These are phyloP conservation scores for Argopecten irradians DNA, from an alignment of 1,140 invertebrate species.

Conservation along the genomic window DNA sequence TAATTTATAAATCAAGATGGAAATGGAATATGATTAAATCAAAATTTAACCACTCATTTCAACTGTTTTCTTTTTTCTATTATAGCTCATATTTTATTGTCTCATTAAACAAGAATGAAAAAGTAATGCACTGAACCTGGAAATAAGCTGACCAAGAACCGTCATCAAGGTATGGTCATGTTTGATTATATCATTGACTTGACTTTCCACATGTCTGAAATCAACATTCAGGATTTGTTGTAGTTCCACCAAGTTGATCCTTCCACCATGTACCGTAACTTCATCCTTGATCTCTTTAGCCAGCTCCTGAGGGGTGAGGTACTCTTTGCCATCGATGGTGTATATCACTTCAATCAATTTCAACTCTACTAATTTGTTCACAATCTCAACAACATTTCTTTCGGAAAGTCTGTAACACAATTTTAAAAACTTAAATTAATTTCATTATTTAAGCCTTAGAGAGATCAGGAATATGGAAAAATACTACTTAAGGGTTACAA, in stretches of 20 bases:
- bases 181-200: slow-evolving; percentile 77
- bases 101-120: no score
- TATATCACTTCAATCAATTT: slow-evolving; percentile 95
- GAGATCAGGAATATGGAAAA: no score
- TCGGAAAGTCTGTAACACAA: slow-evolving; percentile 89
- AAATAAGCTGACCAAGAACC: slow-evolving; percentile 92
- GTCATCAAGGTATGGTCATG: slow-evolving; percentile 77
- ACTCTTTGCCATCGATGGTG: slow-evolving; percentile 98
- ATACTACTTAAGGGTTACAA: no score
- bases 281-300: slow-evolving; percentile 94
- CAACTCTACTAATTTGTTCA: slow-evolving; percentile 91
- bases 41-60: no score
- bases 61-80: no score
- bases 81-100: no score
- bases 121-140: slow-evolving; percentile 78
- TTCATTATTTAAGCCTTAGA: not conserved
- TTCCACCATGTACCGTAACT: slow-evolving; percentile 88
- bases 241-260: slow-evolving; percentile 92
- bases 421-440: not conserved
- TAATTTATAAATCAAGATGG: no score
- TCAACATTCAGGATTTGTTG: slow-evolving; percentile 94
- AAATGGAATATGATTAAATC: no score
- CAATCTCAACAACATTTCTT: slow-evolving; percentile 97
- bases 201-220: slow-evolving; percentile 86
- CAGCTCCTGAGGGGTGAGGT: slow-evolving; percentile 94